Evolutionary conservation across 2,888 invertebrate genomes (phyloP).

Genomic region (Andrena trimmerana): DNA sequence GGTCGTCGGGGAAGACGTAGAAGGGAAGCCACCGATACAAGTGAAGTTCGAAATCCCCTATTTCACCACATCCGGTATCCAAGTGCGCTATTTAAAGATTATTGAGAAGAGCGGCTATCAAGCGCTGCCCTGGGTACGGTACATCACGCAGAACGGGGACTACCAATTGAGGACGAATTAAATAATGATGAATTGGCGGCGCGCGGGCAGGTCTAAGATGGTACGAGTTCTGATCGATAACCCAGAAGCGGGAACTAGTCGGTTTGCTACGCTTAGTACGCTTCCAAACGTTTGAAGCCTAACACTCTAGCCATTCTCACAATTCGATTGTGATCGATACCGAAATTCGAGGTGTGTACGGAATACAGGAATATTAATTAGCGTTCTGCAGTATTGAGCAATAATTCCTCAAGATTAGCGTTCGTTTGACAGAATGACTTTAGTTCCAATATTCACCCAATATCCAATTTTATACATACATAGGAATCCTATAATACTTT

Average conservation of each 20-base stretch:
- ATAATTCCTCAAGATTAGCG: constrained; percentile 2
- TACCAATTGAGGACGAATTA: constrained; percentile 98
- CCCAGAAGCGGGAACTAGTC: constrained; percentile 47
- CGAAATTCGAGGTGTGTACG: constrained; percentile 7
- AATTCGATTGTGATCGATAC: constrained; percentile 16
- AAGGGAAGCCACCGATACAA: constrained; percentile 99
- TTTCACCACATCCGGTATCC: constrained; percentile 99
- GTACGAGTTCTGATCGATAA: background rate
- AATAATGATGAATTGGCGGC: background rate
- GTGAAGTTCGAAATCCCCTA: constrained; percentile 99
- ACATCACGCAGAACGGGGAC: constrained; percentile 99
- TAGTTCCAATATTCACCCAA: constrained; percentile 29
- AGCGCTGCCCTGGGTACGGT: constrained; percentile 99
- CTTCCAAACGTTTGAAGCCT: constrained; percentile 29
- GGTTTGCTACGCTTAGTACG: constrained; percentile 51
- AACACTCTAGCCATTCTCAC: constrained; percentile 11
- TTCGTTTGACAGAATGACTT: constrained; percentile 18
- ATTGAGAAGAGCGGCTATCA: constrained; percentile 99
- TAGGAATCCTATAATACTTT: constrained; percentile 13
- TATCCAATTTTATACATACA: constrained; percentile 27
- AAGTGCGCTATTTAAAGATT: constrained; percentile 97
- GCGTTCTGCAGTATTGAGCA: constrained; percentile 17
- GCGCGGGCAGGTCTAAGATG: background rate
- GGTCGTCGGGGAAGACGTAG: constrained; percentile 96
- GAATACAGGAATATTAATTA: constrained; percentile 25